phyloP scores from a whole-genome alignment of 2,113 vertebrate species.

The Prolemur simus region DNA sequence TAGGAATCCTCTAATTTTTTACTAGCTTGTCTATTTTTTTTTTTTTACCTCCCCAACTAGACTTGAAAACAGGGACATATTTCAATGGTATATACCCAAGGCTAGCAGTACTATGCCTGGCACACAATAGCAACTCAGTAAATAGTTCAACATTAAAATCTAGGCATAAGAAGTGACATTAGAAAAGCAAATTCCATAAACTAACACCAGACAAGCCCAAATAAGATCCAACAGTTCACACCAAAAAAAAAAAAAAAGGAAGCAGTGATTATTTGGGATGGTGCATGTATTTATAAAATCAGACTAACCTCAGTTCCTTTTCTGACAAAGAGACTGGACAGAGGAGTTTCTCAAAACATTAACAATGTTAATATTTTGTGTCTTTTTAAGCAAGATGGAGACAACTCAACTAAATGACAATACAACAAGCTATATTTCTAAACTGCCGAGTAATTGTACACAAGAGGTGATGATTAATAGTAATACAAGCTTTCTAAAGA shows the following conservation, averaged over 20 bases:
- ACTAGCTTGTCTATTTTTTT: neutral
- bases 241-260: neutral
- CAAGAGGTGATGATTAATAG: neutral
- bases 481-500: neutral
- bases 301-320: neutral
- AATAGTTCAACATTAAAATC: conserved; percentile 26
- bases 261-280: neutral
- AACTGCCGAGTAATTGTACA: neutral
- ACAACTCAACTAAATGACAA: neutral
- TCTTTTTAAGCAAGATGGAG: conserved; percentile 33
- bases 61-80: neutral
- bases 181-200: conserved; percentile 17
- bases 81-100: neutral
- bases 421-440: neutral
- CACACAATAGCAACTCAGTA: neutral
- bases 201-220: neutral
- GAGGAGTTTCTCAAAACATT: neutral
- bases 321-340: neutral
- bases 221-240: neutral
- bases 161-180: neutral
- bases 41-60: neutral
- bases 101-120: neutral
- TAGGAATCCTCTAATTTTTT: neutral
- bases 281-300: neutral
- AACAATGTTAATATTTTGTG: neutral